Base-by-base conservation (phyloP, 2,888 invertebrate genomes). In the Amblyjoppa proteus region DNA sequence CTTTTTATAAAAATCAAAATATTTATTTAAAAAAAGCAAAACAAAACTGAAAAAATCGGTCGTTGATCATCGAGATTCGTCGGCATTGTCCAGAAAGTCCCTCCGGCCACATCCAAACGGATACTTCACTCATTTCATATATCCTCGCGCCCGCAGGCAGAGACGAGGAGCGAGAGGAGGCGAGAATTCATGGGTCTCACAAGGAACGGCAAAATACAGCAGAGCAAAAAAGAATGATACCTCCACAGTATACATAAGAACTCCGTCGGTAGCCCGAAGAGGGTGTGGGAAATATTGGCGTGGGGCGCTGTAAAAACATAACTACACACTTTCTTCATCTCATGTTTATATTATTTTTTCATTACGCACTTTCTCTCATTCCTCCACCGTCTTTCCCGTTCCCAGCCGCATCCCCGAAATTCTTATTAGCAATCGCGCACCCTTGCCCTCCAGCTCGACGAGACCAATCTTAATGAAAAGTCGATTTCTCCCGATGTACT, bases 21-120 rank as follows among this genome's bases (percentile, higher is more conserved):
- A 53, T 53, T 28, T 13, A 13, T 16, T 0, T 2, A 16, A 61
- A 61, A 28, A 16, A 16, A 28, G 6, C 16, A 61, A 61, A 20
- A 25, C n/a, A 20, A 53, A 1, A 53, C 3, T n/a, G 6, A 53
- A 53, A 56, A 56, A 58, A 61, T 31, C 16, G 7, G 34, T 61
- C 13, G 31, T 61, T 34, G 61, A 34, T 61, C 25, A 9, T 61
- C 61, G 6, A 34, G 28, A 7, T 34, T 13, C 61, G 7, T 61
- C 61, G 31, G 34, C 28, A 31, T 31, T 5, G 13, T 31, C 31
- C 61, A 31, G 16, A 61, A 13, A 61, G 1, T 6, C 16, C 58
- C 28, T 5, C 2, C 31, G 86, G 85, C 88, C 83, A 81, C 88
- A 87, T 81, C 88, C 90, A 89, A 91, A 91, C 90, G 90, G 89